Evolutionary conservation across 1,140 invertebrate species (phyloP), one percentile per base, ranked within the genome.

Genomic region (Drosophila nigrodunni): DNA sequence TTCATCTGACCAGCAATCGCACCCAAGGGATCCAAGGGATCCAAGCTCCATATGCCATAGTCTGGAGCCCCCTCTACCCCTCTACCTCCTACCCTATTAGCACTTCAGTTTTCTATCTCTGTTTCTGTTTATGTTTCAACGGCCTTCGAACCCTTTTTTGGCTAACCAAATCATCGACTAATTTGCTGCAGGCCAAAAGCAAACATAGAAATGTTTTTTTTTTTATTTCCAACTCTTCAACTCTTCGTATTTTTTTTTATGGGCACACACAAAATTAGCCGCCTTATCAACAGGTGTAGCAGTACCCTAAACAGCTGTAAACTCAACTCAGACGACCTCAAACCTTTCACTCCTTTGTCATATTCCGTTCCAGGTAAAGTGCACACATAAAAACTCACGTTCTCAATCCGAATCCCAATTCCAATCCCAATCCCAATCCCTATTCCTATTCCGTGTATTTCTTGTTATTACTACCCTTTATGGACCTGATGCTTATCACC

Each of bases 251-350:
- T 7, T 10, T 77, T 77, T 74, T 79, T 74, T 80, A 70, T 54
- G 67, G 55, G 43, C 74, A 69, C 64, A 69, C 76, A 85, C 67
- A 65, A 87, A 87, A 87, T 87, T 87, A 87, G 82, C 78, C 54
- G 62, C 69, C 72, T 55, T 87, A 87, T 87, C 82, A 87, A 87
- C 82, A 87, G 82, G 82, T 86, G 77, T 67, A 66, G 39, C 25
- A 4, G 25, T 55, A 41, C 65, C 61, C 78, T 59, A 69, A 79
- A 79, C 82, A 87, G 79, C 85, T 82, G 82, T 79, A 57, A 43
- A 13, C 30, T 49, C 30, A 21, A 7, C 25, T 30, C 25, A 30
- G 25, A 30, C 6, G 18, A 47, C 50, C 35, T 41, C 10, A 21
- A 70, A 74, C 57, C 59, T 58, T 75, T 71, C 37, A 55, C 0